Base-by-base conservation (phyloP, 2,797 vertebrate genomes). In the Hozukius guyotensis region DNA sequence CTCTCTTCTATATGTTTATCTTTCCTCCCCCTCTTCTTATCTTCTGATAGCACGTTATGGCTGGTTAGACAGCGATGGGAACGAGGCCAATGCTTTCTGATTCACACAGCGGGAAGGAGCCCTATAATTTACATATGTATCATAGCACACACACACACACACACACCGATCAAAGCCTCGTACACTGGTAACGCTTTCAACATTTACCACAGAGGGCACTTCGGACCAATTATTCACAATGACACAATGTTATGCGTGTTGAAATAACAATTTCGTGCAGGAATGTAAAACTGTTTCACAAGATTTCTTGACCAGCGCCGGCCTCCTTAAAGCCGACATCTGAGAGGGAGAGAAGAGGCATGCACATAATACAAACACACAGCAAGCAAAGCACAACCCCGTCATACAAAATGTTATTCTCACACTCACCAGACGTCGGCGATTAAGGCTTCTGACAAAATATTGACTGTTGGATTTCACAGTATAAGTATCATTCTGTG, bases 381-480 rank as follows among this genome's bases (percentile, higher is more conserved):
- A 63, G 24, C 32, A 24, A 75, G 36, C 22, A 12, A 12, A 70
- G n/a, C 64, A 55, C 52, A 18, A 27, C 49, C 68, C 16, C 85
- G 82, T 92, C 72, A 82, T 81, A 82, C 71, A 88, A 77, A 70
- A 78, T 79, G 64, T 29, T 53, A 65, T 75, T 80, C 74, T 76
- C 81, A 69, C 63, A 55, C 72, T 77, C 29, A 34, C n/a, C 78
- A 88, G 74, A 85, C 52, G 62, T 20, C n/a, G 53, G 53, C 84
- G 79, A 82, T 86, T 78, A 78, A 78, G 62, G 34, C 81, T 77
- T 71, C 82, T 86, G 79, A 88, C 80, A 84, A 84, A 85, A 82
- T 86, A 90, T 87, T 85, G 87, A 88, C 68, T 27, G 32, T 80
- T 79, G 81, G 83, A 83, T 91, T 89, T 87, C 78, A 76, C 81